Evolutionary conservation across 2,888 invertebrate species (phyloP).

Genomic region (Pterobdella sp.): DNA sequence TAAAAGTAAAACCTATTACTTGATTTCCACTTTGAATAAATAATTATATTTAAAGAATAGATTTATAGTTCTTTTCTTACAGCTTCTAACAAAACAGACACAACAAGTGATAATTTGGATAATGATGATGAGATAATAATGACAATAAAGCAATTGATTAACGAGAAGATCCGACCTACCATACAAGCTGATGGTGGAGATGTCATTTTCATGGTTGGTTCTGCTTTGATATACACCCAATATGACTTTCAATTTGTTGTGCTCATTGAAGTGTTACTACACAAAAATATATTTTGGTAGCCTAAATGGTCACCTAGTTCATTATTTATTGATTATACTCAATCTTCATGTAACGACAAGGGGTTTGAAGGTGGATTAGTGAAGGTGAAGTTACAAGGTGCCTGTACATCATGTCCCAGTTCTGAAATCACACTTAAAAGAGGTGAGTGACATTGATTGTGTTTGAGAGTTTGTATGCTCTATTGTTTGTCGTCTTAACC

Average conservation of each 20-base stretch:
- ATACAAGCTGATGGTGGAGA: constrained; percentile 99
- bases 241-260: no score
- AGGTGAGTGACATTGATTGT: no score
- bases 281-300: no score
- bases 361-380: constrained; percentile 63
- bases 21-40: neutral
- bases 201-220: constrained; percentile 66
- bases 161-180: constrained; percentile 91
- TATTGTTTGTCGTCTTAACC: no score
- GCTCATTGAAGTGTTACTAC: no score
- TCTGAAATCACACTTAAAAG: constrained; percentile 93
- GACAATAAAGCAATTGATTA: constrained; percentile 95
- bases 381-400: constrained; percentile 90
- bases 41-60: neutral
- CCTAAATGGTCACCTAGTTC: no score
- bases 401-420: constrained; percentile 94
- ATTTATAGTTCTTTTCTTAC: neutral
- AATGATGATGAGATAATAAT: constrained; percentile 92
- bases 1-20: neutral
- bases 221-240: no score
- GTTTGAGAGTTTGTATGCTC: no score
- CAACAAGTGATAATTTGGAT: constrained; percentile 33
- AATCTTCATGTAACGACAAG: constrained; percentile 33
- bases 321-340: no score
- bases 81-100: neutral